Evolutionary conservation across 1,140 invertebrate genomes (phyloP).

Genomic region (Sitobion miscanthi): DNA sequence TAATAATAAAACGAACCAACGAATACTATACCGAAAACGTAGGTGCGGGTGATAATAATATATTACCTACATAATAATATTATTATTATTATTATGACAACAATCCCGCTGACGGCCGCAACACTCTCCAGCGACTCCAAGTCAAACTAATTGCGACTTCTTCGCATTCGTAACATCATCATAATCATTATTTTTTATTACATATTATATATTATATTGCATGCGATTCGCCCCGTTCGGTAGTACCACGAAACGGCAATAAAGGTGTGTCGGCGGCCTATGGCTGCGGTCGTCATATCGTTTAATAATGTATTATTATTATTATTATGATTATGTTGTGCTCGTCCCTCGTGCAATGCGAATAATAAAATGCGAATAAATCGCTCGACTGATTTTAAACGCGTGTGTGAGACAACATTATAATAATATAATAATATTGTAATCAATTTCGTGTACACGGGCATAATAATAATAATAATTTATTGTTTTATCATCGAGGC

Average conservation of each 20-base stretch:
- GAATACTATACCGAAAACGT: not conserved
- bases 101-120: not conserved
- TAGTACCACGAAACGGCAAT: slow-evolving; percentile 16
- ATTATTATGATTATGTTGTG: not conserved
- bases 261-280: slow-evolving; percentile 12
- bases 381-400: not conserved
- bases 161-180: not conserved
- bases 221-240: not conserved
- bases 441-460: not conserved
- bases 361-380: not conserved
- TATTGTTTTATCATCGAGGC: too few relatives aligned
- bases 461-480: too few relatives aligned
- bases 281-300: not conserved
- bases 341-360: not conserved
- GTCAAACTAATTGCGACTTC: slow-evolving; percentile 10
- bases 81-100: not conserved
- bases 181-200: not conserved
- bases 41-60: not conserved
- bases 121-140: not conserved
- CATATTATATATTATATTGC: not conserved
- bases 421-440: not conserved
- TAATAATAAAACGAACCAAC: not conserved
- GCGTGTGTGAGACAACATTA: not conserved
- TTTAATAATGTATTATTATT: not conserved
- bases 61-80: not conserved